Percentiles rank a stretch among this genome's conserved stretches.
Evolutionary conservation across 1,140 invertebrate genomes (phyloP).

Genomic region (Ephestia elutella): DNA sequence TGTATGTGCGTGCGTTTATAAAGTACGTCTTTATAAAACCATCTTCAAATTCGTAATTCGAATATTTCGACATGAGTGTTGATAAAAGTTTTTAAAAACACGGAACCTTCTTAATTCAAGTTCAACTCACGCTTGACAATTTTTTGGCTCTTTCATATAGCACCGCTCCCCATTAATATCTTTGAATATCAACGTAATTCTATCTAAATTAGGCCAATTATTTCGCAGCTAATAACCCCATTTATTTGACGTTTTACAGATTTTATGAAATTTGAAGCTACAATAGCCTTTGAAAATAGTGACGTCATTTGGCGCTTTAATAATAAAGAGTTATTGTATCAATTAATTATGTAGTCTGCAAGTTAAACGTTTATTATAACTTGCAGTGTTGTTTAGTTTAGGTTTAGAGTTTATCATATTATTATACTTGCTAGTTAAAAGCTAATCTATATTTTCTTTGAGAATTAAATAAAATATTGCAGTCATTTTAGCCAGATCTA

Average conservation of each 20-base stretch:
- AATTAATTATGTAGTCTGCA: background rate
- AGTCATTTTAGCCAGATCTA: no score
- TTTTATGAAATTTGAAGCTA: background rate
- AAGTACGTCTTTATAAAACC: no score
- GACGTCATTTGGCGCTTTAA: background rate
- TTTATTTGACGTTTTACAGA: background rate
- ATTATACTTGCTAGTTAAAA: no score
- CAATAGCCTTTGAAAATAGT: background rate
- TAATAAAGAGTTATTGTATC: background rate
- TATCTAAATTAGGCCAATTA: constrained; percentile 1
- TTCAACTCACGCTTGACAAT: background rate
- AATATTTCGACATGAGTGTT: no score
- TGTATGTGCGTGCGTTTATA: no score
- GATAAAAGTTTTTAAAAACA: no score
- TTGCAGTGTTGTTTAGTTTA: no score
- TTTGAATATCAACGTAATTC: background rate
- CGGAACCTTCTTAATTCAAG: background rate
- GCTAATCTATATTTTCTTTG: no score
- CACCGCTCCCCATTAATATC: background rate
- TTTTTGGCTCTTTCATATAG: background rate
- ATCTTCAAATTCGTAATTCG: no score
- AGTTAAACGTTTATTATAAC: no score
- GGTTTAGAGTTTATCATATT: no score
- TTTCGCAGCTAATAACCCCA: background rate
- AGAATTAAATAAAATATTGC: no score